Conservation (phyloP, 1,140 invertebrate genomes). For the Euura lappo region DNA sequence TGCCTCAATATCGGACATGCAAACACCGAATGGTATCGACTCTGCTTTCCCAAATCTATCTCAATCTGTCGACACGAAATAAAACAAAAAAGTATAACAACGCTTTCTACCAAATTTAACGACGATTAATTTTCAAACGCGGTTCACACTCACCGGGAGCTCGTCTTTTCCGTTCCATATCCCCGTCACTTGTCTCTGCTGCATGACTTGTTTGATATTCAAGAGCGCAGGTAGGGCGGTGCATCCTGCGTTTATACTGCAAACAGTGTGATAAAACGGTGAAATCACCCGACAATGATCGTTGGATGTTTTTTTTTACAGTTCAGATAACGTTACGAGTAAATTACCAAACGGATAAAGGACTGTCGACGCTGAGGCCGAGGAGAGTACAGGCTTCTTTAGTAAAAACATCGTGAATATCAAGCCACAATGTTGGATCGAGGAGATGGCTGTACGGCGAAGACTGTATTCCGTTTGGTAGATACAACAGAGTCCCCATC, state of each 20-base stretch:
- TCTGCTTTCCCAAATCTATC: conserved; percentile 86
- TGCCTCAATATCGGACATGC: conserved; percentile 97
- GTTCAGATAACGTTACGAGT: not conserved
- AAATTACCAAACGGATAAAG: conserved; percentile 72
- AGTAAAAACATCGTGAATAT: conserved; percentile 84
- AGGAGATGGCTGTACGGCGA: conserved; percentile 85
- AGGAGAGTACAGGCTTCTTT: conserved; percentile 91
- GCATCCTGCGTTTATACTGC: conserved; percentile 90
- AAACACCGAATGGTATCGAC: conserved; percentile 96
- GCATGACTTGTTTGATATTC: conserved; percentile 96
- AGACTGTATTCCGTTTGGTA: conserved; percentile 77
- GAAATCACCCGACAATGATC: no score
- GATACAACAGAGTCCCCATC: conserved; percentile 87
- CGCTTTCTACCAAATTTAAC: not conserved
- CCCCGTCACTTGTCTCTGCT: conserved; percentile 90
- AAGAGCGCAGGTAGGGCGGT: conserved; percentile 91
- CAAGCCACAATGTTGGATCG: conserved; percentile 80
- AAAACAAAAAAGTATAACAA: not conserved
- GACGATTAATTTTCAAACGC: conserved; percentile 7
- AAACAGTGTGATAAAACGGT: conserved; percentile 35
- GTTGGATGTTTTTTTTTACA: not conserved
- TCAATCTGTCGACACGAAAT: conserved; percentile 74
- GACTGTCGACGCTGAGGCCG: conserved; percentile 88
- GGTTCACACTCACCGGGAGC: conserved; percentile 77
- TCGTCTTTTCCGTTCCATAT: conserved; percentile 97